Conservation (phyloP, 2,113 vertebrate genomes). For the Hippocampus comes region DNA sequence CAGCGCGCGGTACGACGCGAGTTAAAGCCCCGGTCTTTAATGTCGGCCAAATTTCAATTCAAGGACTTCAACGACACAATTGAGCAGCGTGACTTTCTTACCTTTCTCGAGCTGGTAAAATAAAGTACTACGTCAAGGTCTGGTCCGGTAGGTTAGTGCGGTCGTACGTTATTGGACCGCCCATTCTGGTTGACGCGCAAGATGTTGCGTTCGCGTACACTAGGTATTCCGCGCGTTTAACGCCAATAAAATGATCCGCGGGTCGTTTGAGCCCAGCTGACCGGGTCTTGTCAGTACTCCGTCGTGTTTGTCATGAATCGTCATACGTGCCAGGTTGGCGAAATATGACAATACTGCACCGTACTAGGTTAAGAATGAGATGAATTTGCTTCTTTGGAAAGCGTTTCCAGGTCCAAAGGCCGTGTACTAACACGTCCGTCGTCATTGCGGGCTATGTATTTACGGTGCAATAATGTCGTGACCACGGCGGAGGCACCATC, state of each 20-base stretch:
- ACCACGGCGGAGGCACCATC: neutral
- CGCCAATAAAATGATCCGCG: no score
- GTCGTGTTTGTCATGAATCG: neutral
- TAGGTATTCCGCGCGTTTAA: neutral
- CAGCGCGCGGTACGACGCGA: constrained; percentile 1
- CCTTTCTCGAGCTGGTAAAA: neutral
- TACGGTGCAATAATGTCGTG: neutral
- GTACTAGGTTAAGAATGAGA: neutral
- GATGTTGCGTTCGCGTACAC: neutral
- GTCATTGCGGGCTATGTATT: neutral
- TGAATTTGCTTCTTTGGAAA: neutral
- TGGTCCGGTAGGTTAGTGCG: neutral
- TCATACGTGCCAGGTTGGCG: neutral
- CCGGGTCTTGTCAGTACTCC: neutral
- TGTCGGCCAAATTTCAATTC: neutral
- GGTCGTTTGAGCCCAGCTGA: neutral
- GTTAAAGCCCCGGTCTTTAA: neutral
- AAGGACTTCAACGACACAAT: neutral
- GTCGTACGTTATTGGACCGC: neutral
- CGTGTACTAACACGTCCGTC: neutral
- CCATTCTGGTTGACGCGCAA: neutral
- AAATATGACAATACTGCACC: neutral
- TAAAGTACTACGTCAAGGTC: neutral
- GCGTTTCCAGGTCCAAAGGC: neutral
- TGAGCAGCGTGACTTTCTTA: neutral